Percentiles rank a stretch among this genome's conserved stretches.
phyloP scores from a whole-genome alignment of 1,140 invertebrate species.

The Dreissena polymorpha region DNA sequence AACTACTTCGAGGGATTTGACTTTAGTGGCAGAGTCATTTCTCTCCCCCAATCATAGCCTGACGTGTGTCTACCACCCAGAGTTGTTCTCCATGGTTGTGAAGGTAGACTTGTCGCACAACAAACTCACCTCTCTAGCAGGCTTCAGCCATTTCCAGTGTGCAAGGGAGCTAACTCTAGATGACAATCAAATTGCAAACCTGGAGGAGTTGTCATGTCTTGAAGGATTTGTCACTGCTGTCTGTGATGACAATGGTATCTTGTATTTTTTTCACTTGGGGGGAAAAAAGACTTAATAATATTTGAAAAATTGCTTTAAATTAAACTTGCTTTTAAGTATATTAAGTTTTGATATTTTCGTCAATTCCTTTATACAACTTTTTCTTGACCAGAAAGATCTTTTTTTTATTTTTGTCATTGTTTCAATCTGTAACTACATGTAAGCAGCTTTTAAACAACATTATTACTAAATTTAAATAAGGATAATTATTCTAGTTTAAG shows the following conservation, averaged over 20 bases:
- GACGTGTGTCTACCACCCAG: slow-evolving; percentile 71
- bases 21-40: slow-evolving; percentile 45
- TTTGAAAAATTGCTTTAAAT: no score
- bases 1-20: slow-evolving; percentile 65
- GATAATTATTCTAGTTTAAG: neutral
- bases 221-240: slow-evolving; percentile 64
- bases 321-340: no score
- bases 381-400: neutral
- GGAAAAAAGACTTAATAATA: no score
- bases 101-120: slow-evolving; percentile 75
- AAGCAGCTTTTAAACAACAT: no score
- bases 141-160: slow-evolving; percentile 66
- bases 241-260: slow-evolving; percentile 77
- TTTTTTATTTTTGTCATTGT: neutral
- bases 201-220: slow-evolving; percentile 70
- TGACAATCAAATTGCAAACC: slow-evolving; percentile 70
- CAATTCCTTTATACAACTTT: no score
- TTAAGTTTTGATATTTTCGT: no score
- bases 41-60: slow-evolving; percentile 67
- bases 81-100: slow-evolving; percentile 71
- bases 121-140: slow-evolving; percentile 59
- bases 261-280: slow-evolving; percentile 17
- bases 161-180: slow-evolving; percentile 68
- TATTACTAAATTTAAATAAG: neutral
- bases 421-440: neutral